These are phyloP conservation scores for Zapus hudsonius DNA, from an alignment of 2,113 vertebrate species.

Conservation along the genomic window DNA sequence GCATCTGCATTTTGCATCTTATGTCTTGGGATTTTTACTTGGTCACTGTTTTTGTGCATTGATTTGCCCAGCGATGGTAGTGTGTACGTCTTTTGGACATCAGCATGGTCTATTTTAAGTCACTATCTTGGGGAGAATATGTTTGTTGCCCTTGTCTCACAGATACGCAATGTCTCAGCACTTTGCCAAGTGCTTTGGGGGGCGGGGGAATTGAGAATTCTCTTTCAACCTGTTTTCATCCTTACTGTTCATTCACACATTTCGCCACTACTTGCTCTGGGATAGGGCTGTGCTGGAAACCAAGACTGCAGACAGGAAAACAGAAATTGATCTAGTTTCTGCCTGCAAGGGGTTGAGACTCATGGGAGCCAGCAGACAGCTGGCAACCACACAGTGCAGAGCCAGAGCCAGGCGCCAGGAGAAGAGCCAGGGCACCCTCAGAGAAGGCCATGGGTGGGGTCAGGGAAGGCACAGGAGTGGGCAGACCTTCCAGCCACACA, in stretches of 20 bases:
- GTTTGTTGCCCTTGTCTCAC: not conserved
- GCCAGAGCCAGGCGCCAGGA: not conserved
- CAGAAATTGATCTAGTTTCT: constrained; percentile 35
- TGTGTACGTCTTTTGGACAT: not conserved
- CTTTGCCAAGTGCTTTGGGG: not conserved
- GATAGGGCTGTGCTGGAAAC: not conserved
- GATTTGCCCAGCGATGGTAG: not conserved
- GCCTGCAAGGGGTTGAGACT: constrained; percentile 16
- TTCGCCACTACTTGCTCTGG: not conserved
- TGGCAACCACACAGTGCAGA: not conserved
- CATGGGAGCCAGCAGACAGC: not conserved
- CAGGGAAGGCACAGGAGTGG: not conserved
- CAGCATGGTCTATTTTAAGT: not conserved
- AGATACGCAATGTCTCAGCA: not conserved
- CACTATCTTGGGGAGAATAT: not conserved
- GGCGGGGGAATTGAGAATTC: not conserved
- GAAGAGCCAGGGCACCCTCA: not conserved
- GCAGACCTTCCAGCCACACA: not conserved
- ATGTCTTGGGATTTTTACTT: constrained; percentile 23
- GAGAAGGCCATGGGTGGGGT: not conserved
- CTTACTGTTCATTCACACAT: not conserved
- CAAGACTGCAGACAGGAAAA: constrained; percentile 22
- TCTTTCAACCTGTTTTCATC: not conserved
- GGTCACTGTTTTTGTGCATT: not conserved
- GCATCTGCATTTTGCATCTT: constrained; percentile 43